Evolutionary conservation across 2,888 invertebrate species (phyloP).

Genomic region (Cephus runcator): DNA sequence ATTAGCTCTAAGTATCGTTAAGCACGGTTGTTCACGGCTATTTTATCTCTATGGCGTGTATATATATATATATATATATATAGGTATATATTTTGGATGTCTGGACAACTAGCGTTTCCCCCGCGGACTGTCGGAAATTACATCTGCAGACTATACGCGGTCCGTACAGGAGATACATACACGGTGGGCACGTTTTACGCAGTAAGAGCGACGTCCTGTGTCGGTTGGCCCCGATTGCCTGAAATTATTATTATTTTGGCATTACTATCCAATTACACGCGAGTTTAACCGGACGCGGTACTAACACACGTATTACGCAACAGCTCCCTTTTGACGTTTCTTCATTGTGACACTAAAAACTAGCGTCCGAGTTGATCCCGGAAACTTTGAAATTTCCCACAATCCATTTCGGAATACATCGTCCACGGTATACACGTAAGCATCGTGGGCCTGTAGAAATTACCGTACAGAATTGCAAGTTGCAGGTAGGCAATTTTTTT

Average conservation of each 20-base stretch:
- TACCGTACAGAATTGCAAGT: background rate
- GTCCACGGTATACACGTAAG: background rate
- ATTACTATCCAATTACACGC: background rate
- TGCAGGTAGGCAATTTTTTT: background rate
- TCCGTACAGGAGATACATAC: background rate
- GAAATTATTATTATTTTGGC: background rate
- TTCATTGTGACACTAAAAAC: background rate
- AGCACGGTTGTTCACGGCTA: background rate
- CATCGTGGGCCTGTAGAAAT: background rate
- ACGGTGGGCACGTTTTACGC: background rate
- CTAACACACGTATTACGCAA: background rate
- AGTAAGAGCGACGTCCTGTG: background rate
- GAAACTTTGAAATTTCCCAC: background rate
- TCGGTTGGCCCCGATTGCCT: background rate
- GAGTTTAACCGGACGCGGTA: background rate
- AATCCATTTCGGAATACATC: background rate
- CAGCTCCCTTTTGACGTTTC: background rate
- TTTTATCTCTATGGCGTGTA: background rate
- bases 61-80: no score
- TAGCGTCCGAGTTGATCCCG: background rate
- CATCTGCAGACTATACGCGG: constrained; percentile 8
- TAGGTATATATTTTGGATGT: constrained; percentile 19
- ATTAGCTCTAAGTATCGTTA: constrained; percentile 5
- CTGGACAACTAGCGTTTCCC: constrained; percentile 7
- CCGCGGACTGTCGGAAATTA: background rate